Evolutionary conservation across 1,140 invertebrate species (phyloP), one percentile per base, ranked within the genome.

Genomic region (Thereuonema tuberculata): DNA sequence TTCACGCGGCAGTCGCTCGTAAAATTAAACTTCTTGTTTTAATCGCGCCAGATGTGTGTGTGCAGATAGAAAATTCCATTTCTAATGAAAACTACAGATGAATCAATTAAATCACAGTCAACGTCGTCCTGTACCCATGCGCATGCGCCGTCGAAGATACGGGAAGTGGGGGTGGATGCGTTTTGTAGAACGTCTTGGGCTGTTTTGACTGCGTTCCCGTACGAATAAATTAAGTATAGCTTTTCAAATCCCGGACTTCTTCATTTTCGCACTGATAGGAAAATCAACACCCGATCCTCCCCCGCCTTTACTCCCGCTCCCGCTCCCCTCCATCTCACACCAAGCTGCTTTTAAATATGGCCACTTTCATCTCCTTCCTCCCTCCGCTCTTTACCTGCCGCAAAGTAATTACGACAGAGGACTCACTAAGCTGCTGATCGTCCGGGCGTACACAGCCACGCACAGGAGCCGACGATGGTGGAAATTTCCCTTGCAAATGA

Each of bases 21-120:
- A 17, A 17, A 49, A 37, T 24, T n/a, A 20, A 25, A 25, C 12
- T 58, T 26, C 57, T 58, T 48, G 55, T 54, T 56, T 56, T 56
- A 56, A 56, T 56, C 55, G 37, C 55, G 29, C 55, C 55, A 56
- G 55, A 56, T 56, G 55, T 37, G 55, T n/a, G n/a, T 9, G 24
- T 24, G 14, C 25, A 20, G 55, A 56, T 56, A 37, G n/a, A 55
- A 55, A 55, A 55, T 50, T 50, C 21, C 48, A 50, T 50, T 50
- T 20, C 48, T 50, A 50, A 50, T 50, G 48, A 50, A 50, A 50
- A 50, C 5, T 50, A 50, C 5, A 20, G 9, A 50, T 9, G 21
- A 50, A 50, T 50, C 48, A 50, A 50, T 50, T 50, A 50, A 50
- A 50, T 50, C 48, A 20, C 21, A 50, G 3, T 5, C 31, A 37